Base-by-base conservation (phyloP, 2,888 invertebrate species). In the Cheilosia impressa region DNA sequence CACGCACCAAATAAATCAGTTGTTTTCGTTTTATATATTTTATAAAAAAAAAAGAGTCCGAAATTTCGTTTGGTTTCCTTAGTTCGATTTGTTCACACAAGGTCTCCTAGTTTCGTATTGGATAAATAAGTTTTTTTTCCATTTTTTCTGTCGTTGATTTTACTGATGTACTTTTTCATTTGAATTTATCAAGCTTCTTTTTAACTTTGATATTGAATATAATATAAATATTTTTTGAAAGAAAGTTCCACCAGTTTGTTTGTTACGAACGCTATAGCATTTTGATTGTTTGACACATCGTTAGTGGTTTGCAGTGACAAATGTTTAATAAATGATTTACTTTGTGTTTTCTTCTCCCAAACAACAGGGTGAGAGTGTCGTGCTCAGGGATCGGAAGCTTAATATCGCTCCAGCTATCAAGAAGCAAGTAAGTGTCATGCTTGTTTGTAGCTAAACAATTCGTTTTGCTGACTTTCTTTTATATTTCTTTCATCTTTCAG, bases 341-440 rank as follows among this genome's bases (percentile, higher is more conserved):
- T 83, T 76, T 87, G 60, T 80, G 63, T 88, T 87, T 89, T 87
- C 73, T 72, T 75, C 79, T 81, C 83, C 45, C 65, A 65, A 65
- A 53, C 87, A 88, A 89, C 88, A 95, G 95, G 93, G 95, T 68
- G 96, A 96, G 89, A 95, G 96, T 91, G 95, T 96, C 87, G 94
- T 96, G 63, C 93, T 97, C 89, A 95, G 96, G 89, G 96, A 97
- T 91, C 93, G 96, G 88, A 96, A 96, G 91, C 93, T 97, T 81
- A 97, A 97, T 90, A 96, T 97, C 91, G 97, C 97, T 47, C 96
- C 96, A 87, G 97, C 97, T 88, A 96, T 97, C 85, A 96, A 96
- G 90, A 97, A 97, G 92, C 96, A 97, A 93, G 94, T 94, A 90
- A 90, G 90, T 89, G 15, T 10, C 69, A 27, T 38, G 38, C 4